Percentiles rank a stretch among this genome's conserved stretches.
phyloP scores from a whole-genome alignment of 2,888 invertebrate species.

The Galerucella pusilla region DNA sequence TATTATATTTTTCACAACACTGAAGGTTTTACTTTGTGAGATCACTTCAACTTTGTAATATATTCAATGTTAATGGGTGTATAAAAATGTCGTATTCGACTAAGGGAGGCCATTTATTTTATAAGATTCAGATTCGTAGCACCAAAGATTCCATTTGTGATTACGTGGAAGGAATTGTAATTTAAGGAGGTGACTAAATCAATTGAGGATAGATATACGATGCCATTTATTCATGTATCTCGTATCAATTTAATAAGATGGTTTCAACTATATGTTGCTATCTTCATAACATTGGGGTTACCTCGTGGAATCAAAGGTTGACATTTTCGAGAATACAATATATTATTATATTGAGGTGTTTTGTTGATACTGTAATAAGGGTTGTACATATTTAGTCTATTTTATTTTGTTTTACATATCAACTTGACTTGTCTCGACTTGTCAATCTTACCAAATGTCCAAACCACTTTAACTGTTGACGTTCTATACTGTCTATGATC shows the following conservation, averaged over 20 bases:
- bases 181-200: conserved; percentile 51
- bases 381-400: too few species aligned
- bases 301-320: too few species aligned
- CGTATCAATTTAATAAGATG: neutral
- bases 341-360: too few species aligned
- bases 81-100: conserved; percentile 3
- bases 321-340: too few species aligned
- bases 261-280: neutral
- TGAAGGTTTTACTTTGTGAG: neutral
- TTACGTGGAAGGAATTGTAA: conserved; percentile 35
- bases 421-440: too few species aligned
- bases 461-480: too few species aligned
- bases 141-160: conserved; percentile 19
- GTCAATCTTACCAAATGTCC: too few species aligned
- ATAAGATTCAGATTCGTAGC: conserved; percentile 10
- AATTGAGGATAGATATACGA: conserved; percentile 50
- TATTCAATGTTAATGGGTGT: conserved; percentile 2
- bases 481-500: too few species aligned
- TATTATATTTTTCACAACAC: too few species aligned
- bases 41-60: neutral
- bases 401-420: too few species aligned
- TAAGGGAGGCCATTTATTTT: neutral
- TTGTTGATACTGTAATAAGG: too few species aligned
- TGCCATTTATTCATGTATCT: conserved; percentile 48
- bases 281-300: too few species aligned